A percentile compares a stretch with the other conserved stretches of the same genome.
Evolutionary conservation across 2,888 invertebrate species (phyloP).

Genomic region (Pherbina coryleti): DNA sequence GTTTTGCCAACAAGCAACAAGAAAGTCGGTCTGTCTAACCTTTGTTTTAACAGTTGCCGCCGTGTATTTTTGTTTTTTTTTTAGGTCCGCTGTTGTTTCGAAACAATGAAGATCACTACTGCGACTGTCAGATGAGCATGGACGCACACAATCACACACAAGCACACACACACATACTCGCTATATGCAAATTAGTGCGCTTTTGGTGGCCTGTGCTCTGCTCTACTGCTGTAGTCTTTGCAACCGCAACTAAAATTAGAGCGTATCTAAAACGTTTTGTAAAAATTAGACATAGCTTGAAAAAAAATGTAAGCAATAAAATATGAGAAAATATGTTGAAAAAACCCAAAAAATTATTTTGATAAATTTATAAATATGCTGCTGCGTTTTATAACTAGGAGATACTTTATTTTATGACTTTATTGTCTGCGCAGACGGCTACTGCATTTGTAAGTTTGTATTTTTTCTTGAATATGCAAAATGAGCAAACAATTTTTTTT

Average conservation of each 20-base stretch:
- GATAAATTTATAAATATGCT: background rate
- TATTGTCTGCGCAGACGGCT: too few relatives aligned
- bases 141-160: background rate
- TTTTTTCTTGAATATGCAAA: too few relatives aligned
- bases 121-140: background rate
- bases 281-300: background rate
- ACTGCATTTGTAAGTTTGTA: too few relatives aligned
- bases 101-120: background rate
- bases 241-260: background rate
- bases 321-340: background rate
- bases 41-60: conserved; percentile 33
- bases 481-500: too few relatives aligned
- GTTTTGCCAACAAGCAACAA: conserved; percentile 16
- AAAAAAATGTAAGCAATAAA: background rate
- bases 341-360: background rate
- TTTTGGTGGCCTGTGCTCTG: background rate
- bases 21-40: background rate
- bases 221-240: too few relatives aligned
- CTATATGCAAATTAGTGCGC: background rate
- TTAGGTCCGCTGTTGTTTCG: background rate
- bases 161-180: background rate
- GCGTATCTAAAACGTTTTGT: conserved; percentile 13
- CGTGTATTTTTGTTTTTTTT: background rate
- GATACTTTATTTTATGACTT: too few relatives aligned
- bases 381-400: background rate